Percentiles rank a stretch among this genome's conserved stretches.
Evolutionary conservation across 2,888 invertebrate genomes (phyloP).

Genomic region (Sepioteuthis lessoniana): DNA sequence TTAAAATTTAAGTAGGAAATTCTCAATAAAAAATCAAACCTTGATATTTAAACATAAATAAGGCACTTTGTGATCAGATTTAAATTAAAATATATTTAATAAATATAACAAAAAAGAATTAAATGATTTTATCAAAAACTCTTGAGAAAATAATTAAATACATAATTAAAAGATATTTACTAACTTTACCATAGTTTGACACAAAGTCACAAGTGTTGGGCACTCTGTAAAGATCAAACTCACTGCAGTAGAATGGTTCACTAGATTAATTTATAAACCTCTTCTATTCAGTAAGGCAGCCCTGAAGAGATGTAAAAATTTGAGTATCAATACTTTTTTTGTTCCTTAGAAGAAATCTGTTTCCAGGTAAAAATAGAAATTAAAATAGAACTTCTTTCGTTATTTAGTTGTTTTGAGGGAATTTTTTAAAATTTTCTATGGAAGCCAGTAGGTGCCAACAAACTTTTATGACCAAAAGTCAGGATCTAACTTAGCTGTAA

Average conservation of each 20-base stretch:
- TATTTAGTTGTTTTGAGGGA: too few relatives aligned
- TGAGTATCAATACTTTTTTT: neutral
- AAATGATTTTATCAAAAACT: too few relatives aligned
- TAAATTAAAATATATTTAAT: neutral
- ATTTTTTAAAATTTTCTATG: neutral
- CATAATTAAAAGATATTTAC: neutral
- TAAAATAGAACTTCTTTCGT: neutral
- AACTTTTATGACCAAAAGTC: neutral
- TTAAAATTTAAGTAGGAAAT: neutral
- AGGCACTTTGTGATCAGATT: neutral
- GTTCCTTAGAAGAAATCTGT: neutral
- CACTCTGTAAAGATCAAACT: neutral
- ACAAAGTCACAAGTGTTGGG: neutral
- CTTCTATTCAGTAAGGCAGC: neutral
- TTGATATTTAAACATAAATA: neutral
- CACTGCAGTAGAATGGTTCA: neutral
- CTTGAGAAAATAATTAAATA: neutral
- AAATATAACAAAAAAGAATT: neutral
- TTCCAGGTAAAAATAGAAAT: neutral
- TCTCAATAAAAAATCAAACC: neutral
- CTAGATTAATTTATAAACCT: neutral
- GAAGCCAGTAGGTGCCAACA: conserved; percentile 3
- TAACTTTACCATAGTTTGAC: neutral
- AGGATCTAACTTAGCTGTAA: neutral
- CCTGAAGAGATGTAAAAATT: neutral